These are phyloP conservation scores for Apamea monoglypha DNA, from an alignment of 2,888 invertebrate genomes.

Conservation along the genomic window DNA sequence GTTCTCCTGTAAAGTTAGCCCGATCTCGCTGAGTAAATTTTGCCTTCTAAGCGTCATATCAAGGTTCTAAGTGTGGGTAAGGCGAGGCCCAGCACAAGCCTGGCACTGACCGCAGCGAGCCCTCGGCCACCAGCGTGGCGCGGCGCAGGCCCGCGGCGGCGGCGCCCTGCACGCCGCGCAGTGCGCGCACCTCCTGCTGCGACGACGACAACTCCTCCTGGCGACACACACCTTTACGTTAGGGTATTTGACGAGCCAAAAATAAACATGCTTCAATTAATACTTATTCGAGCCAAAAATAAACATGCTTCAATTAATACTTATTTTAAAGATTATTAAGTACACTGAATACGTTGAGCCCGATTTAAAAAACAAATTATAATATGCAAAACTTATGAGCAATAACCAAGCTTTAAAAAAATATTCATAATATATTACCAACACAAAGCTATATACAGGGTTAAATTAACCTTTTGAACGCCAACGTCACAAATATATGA, in stretches of 20 bases:
- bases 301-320: background rate
- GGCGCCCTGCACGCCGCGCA: slow-evolving; percentile 73
- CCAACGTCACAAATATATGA: no score
- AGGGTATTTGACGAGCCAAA: background rate
- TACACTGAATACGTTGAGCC: background rate
- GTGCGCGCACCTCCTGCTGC: slow-evolving; percentile 70
- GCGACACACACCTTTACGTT: background rate
- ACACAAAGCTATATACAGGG: background rate
- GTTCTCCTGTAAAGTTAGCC: no score
- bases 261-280: background rate
- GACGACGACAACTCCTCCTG: slow-evolving; percentile 80
- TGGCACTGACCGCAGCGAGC: slow-evolving; percentile 81
- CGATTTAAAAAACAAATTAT: background rate
- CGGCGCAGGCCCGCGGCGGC: slow-evolving; percentile 80
- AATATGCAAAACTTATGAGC: background rate
- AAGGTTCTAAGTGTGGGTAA: background rate
- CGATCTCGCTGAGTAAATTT: no score
- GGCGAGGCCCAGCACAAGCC: accelerated
- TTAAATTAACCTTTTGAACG: no score
- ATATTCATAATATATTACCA: background rate
- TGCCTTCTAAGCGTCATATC: no score
- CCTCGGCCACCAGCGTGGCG: slow-evolving; percentile 81
- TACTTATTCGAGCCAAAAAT: background rate
- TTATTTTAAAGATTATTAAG: background rate
- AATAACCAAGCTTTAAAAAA: background rate